Evolutionary conservation across 2,113 vertebrate genomes (phyloP), one percentile per base, ranked within the genome.

Genomic region (Boleophthalmus pectinirostris): DNA sequence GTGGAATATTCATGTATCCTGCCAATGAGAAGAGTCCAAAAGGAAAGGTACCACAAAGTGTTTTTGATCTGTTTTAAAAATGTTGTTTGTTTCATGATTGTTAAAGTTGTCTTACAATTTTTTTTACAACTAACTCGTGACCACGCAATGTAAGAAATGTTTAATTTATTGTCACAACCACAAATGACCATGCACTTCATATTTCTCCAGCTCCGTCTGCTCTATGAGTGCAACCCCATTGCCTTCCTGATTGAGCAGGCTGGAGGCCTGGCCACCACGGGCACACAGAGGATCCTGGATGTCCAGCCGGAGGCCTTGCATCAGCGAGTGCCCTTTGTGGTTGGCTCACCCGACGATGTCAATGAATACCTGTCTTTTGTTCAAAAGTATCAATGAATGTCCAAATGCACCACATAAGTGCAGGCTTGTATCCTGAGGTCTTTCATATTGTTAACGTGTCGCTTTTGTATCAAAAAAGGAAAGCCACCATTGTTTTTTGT

Each of bases 191-290:
- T 68, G 13, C 58, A 21, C 13, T 45, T 25, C 11, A 24, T 15
- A 24, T 35, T 18, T 49, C 76, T 72, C 2, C 21, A 99, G 97
- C 95, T 99, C 67, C 93, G 97, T 60, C 94, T 99, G 76, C 91
- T 99, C 80, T 99, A 99, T 0, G 98, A 99, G 82, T 98, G 98
- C 88, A 99, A 99, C 87, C 97, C 98, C n/a, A 96, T 99, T 70
- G 96, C 97, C 72, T 99, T 95, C 91, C 93, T 99, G 77, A 92
- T 99, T 0, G 97, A 99, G 89, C 98, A 99, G 91, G 97, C 97
- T 0, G 97, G 97, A 0, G 98, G 97, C 9, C 38, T 95, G 1
- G 96, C 98, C 0, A 97, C 96, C 70, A 97, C 98, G 0, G 98
- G 98, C 33, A 92, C 92, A 0, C 92, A 95, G 91, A 91, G 95